A percentile compares a stretch with the other conserved stretches of the same genome.
These are phyloP conservation scores for Calephelis virginiensis DNA, from an alignment of 1,140 invertebrate genomes.

Conservation along the genomic window DNA sequence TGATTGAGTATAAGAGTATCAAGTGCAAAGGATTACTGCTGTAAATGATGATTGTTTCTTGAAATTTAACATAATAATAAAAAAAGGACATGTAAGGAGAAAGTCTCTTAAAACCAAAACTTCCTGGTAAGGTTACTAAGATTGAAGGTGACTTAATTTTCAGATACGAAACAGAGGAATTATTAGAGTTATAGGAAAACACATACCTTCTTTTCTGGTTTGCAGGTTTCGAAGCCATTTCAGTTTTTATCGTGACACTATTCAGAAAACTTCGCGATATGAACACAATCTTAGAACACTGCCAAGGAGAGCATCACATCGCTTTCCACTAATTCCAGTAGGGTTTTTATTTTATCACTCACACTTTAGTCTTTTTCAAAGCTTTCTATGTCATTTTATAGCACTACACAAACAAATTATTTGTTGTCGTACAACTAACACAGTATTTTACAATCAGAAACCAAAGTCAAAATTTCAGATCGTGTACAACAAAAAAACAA, in stretches of 20 bases:
- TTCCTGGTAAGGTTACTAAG: no score
- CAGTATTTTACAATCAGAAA: constrained; percentile 42
- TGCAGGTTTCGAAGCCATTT: constrained; percentile 69
- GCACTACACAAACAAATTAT: constrained; percentile 68
- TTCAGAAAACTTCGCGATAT: constrained; percentile 69
- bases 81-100: no score
- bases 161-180: no score
- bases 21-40: no score
- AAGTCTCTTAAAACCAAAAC: no score
- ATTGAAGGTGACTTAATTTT: no score
- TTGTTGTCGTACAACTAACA: constrained; percentile 69
- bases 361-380: constrained; percentile 55
- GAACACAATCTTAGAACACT: constrained; percentile 78
- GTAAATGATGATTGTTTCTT: no score
- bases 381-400: constrained; percentile 71
- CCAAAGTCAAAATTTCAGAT: constrained; percentile 19
- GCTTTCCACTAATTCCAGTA: constrained; percentile 50
- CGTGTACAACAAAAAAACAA: constrained; percentile 23
- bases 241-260: constrained; percentile 62
- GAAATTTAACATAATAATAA: no score
- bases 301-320: constrained; percentile 78
- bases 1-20: no score
- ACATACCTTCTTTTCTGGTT: constrained; percentile 70
- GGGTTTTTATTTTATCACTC: constrained; percentile 43
- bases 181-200: constrained; percentile 4